Conservation (phyloP, 2,113 vertebrate species). For the Hippotragus niger region DNA sequence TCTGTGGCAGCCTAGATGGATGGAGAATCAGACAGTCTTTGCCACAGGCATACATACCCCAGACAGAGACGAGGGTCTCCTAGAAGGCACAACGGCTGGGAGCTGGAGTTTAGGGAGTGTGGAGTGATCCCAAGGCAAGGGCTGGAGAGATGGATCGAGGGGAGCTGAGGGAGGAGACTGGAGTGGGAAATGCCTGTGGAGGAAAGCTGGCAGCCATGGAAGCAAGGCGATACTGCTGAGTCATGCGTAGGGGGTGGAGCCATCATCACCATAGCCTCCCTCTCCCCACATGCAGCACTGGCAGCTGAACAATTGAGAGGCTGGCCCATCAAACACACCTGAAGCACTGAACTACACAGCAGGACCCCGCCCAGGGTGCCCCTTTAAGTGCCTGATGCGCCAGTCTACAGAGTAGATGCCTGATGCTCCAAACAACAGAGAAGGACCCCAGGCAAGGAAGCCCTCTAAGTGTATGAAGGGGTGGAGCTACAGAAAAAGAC, state of each 20-base stretch:
- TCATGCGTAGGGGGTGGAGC: accelerated
- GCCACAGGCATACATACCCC: neutral
- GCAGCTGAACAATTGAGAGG: neutral
- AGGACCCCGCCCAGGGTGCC: neutral
- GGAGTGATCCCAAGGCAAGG: neutral
- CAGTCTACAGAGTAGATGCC: neutral
- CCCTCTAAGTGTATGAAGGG: neutral
- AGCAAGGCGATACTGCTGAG: neutral
- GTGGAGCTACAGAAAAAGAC: neutral
- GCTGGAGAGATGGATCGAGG: neutral
- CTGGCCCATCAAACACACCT: neutral
- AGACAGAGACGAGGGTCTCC: neutral
- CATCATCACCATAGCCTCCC: neutral
- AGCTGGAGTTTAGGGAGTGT: neutral
- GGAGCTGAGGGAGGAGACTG: neutral
- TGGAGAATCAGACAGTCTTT: neutral
- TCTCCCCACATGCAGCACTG: neutral
- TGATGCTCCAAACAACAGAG: neutral
- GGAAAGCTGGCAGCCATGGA: neutral
- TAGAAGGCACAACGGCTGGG: neutral
- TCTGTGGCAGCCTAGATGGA: neutral
- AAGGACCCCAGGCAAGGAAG: neutral
- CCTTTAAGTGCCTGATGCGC: neutral
- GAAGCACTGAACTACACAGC: neutral
- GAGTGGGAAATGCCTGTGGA: neutral